Percentiles rank a stretch among this genome's conserved stretches.
Conservation (phyloP, 2,797 vertebrate species). For the Notolabrus celidotus region DNA sequence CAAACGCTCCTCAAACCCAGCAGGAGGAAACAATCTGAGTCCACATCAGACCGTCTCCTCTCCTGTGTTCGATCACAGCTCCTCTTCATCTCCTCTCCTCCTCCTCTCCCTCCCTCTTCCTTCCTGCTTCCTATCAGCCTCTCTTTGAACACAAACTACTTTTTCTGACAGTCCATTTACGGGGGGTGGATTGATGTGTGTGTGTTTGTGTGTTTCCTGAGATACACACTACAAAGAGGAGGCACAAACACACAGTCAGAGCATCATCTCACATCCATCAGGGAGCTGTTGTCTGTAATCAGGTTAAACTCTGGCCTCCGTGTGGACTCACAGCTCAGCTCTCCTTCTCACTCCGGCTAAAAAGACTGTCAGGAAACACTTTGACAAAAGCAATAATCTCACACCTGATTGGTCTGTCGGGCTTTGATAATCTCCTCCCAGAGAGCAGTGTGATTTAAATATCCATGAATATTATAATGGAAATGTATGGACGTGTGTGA, state of each 20-base stretch:
- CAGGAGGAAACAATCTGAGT: constrained; percentile 1
- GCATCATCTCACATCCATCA: constrained; percentile 39
- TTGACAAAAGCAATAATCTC: constrained; percentile 37
- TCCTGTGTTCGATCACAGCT: constrained; percentile 3
- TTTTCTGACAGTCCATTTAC: constrained; percentile 59
- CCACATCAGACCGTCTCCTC: constrained; percentile 9
- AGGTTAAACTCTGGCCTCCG: constrained; percentile 60
- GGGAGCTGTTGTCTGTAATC: constrained; percentile 67
- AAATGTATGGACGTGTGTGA: constrained; percentile 26
- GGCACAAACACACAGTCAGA: not conserved
- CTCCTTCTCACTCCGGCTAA: constrained; percentile 54
- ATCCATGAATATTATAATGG: constrained; percentile 51
- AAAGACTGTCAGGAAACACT: constrained; percentile 25
- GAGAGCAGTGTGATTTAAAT: constrained; percentile 47
- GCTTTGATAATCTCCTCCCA: constrained; percentile 12
- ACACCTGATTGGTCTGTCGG: constrained; percentile 13
- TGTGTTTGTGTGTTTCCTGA: constrained; percentile 40
- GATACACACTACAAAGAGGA: constrained; percentile 40
- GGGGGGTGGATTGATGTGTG: constrained; percentile 55
- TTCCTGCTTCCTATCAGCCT: constrained; percentile 50
- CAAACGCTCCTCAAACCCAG: constrained; percentile 3
- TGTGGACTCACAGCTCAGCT: constrained; percentile 53
- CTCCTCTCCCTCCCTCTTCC: constrained; percentile 20
- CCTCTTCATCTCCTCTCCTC: constrained; percentile 13
- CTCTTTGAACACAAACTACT: constrained; percentile 51